Percentiles rank a stretch among this genome's conserved stretches.
Evolutionary conservation across 2,888 invertebrate species (phyloP).

Genomic region (Halictus quadricinctus): DNA sequence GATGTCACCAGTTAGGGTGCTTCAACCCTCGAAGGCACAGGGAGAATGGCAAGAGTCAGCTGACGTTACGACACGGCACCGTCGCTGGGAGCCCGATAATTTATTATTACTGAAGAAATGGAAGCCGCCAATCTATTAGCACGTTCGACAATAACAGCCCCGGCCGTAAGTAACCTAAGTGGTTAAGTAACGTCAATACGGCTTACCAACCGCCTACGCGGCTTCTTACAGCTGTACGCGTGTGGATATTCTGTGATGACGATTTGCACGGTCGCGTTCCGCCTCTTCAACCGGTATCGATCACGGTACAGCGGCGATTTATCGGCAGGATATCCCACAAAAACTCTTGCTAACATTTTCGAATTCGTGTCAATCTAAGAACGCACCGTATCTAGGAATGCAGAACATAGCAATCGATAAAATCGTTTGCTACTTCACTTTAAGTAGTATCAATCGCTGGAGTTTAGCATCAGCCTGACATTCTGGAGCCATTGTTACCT

Average conservation of each 20-base stretch:
- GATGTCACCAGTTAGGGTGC: constrained; percentile 25
- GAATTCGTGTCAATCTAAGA: not conserved
- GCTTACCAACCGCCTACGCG: constrained; percentile 66
- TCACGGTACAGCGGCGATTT: constrained; percentile 36
- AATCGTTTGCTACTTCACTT: not conserved
- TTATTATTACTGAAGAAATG: constrained; percentile 73
- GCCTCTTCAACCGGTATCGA: constrained; percentile 50
- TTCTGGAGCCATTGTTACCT: not conserved
- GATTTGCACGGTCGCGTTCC: constrained; percentile 32
- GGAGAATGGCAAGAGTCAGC: constrained; percentile 49
- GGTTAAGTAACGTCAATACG: constrained; percentile 72
- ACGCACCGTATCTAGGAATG: not conserved
- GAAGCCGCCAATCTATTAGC: constrained; percentile 75
- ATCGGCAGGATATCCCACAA: not conserved
- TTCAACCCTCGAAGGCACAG: constrained; percentile 31
- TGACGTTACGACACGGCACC: constrained; percentile 53
- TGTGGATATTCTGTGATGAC: constrained; percentile 22
- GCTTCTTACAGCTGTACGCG: constrained; percentile 48
- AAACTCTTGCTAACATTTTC: not conserved
- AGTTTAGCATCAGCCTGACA: not conserved
- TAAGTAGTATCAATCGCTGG: too few relatives aligned
- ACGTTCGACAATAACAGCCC: constrained; percentile 73
- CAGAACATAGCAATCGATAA: not conserved
- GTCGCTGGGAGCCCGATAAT: constrained; percentile 66
- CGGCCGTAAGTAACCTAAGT: constrained; percentile 70